These are phyloP conservation scores for Gallinago jamesoni DNA, from an alignment of 2,113 vertebrate genomes.

Conservation along the genomic window DNA sequence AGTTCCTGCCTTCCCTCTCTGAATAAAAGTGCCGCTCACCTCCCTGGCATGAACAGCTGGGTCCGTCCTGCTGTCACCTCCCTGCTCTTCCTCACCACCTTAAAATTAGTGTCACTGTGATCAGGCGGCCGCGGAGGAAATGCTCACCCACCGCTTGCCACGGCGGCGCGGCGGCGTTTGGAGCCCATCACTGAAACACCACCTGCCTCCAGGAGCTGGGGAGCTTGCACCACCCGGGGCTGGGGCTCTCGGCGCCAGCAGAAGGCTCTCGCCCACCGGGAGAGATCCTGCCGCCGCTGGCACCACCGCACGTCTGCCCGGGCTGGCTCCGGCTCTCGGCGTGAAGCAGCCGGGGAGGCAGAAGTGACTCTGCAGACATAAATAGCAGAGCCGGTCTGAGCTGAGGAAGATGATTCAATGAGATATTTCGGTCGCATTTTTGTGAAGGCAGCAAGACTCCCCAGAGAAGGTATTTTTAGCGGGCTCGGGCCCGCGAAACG, in stretches of 20 bases:
- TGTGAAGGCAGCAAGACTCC: slow-evolving; percentile 7
- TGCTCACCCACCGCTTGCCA: neutral
- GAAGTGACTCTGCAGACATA: neutral
- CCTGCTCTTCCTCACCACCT: neutral
- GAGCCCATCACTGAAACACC: neutral
- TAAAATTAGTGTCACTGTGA: slow-evolving; percentile 2
- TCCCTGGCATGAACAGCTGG: slow-evolving; percentile 34
- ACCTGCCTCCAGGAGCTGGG: neutral
- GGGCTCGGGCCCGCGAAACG: neutral
- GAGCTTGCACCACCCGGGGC: neutral
- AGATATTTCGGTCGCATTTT: slow-evolving; percentile 33
- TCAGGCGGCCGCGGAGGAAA: neutral
- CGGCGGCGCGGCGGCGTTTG: fast-evolving
- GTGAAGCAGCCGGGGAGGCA: neutral
- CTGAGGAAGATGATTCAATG: slow-evolving; percentile 26
- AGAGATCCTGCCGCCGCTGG: neutral
- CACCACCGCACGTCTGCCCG: fast-evolving
- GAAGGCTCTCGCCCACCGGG: neutral
- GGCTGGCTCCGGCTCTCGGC: neutral
- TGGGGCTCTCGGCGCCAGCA: fast-evolving
- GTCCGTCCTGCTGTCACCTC: neutral
- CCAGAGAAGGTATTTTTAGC: slow-evolving; percentile 30
- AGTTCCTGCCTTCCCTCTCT: neutral
- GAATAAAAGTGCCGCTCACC: neutral
- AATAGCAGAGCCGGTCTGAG: slow-evolving; percentile 8